Evolutionary conservation across 2,113 vertebrate genomes (phyloP).

Genomic region (Aphelocoma coerulescens): DNA sequence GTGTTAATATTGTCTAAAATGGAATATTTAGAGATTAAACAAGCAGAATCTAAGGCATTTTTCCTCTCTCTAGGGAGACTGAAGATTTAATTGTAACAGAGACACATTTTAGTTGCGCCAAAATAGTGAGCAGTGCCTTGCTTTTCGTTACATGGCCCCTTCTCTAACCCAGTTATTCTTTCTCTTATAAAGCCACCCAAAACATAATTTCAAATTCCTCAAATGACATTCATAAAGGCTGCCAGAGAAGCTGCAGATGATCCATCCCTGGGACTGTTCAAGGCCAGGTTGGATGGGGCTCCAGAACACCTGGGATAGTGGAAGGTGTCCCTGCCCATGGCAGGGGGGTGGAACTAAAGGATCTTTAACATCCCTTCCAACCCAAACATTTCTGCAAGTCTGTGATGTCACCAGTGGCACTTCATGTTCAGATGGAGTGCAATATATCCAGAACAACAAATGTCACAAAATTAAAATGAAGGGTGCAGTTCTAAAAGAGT

Average conservation of each 20-base stretch:
- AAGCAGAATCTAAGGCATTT: neutral
- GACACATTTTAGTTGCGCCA: neutral
- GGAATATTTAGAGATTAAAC: neutral
- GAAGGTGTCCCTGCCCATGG: neutral
- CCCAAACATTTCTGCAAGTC: neutral
- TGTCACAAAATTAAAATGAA: neutral
- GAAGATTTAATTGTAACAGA: neutral
- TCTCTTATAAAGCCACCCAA: neutral
- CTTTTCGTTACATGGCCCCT: neutral
- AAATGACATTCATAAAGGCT: neutral
- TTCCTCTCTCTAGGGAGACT: neutral
- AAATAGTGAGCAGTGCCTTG: neutral
- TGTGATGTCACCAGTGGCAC: rapidly evolving
- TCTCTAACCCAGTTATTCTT: neutral
- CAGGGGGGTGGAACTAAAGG: neutral
- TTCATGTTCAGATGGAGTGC: neutral
- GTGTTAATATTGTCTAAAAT: neutral
- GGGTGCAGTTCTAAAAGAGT: neutral
- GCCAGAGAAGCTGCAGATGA: neutral
- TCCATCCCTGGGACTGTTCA: neutral
- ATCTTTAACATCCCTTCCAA: neutral
- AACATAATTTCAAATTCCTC: neutral
- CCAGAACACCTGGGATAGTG: neutral
- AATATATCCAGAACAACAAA: neutral
- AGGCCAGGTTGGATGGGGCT: neutral